Evolutionary conservation across 2,113 vertebrate species (phyloP).

Genomic region (Bettongia penicillata): DNA sequence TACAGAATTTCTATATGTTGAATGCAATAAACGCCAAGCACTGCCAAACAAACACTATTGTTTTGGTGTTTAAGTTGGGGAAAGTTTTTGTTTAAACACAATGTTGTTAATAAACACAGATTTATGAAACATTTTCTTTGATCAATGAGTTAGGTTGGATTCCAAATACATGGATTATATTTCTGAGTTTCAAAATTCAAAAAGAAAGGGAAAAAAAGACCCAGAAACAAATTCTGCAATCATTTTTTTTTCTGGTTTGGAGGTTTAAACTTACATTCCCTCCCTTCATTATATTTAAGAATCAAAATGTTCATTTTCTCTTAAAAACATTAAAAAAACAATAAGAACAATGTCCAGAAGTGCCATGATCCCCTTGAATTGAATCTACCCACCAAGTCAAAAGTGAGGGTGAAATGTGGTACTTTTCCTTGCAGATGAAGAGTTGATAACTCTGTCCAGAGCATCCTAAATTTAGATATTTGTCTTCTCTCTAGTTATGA

Average conservation of each 20-base stretch:
- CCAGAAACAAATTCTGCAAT: slow-evolving; percentile 34
- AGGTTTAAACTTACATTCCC: slow-evolving; percentile 26
- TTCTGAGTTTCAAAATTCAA: slow-evolving; percentile 44
- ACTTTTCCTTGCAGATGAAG: neutral
- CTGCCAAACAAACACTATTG: neutral
- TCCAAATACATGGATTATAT: slow-evolving; percentile 43
- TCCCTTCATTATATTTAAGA: neutral
- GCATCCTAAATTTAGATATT: neutral
- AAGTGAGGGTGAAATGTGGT: neutral
- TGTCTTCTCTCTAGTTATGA: slow-evolving; percentile 12
- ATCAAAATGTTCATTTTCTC: slow-evolving; percentile 5
- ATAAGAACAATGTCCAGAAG: neutral
- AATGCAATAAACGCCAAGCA: neutral
- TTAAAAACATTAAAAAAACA: neutral
- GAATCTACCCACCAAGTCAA: neutral
- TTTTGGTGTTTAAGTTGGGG: slow-evolving; percentile 6
- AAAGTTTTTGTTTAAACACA: slow-evolving; percentile 36
- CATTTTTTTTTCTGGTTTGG: slow-evolving; percentile 8
- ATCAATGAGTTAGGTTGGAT: neutral
- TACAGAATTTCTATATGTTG: neutral
- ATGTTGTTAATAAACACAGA: slow-evolving; percentile 48
- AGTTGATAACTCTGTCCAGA: neutral
- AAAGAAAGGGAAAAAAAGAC: slow-evolving; percentile 24
- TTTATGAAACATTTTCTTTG: slow-evolving; percentile 56
- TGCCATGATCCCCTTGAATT: neutral